Percentiles rank a stretch among this genome's conserved stretches.
These are phyloP conservation scores for Orthosia incerta DNA, from an alignment of 2,888 invertebrate genomes.

Conservation along the genomic window DNA sequence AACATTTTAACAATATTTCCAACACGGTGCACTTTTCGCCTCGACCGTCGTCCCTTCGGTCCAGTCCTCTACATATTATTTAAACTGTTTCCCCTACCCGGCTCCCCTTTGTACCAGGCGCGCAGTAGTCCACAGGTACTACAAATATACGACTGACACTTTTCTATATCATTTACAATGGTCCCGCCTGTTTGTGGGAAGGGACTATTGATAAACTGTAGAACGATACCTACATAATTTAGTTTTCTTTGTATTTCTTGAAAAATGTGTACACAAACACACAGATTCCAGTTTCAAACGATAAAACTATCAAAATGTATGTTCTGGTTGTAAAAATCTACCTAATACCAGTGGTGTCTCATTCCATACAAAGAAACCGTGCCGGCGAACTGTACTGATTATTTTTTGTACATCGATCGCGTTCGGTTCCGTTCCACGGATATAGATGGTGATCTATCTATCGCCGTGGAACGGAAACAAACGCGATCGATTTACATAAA, in stretches of 20 bases:
- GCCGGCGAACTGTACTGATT: no score
- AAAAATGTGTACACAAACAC: not conserved
- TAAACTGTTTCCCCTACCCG: conserved; percentile 56
- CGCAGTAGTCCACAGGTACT: conserved; percentile 51
- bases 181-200: conserved; percentile 4
- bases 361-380: no score
- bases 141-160: conserved; percentile 50
- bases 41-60: conserved; percentile 35
- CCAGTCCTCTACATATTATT: conserved; percentile 55
- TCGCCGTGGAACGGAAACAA: no score
- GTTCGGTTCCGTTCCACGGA: no score
- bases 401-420: no score
- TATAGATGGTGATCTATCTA: no score
- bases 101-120: conserved; percentile 55
- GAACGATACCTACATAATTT: not conserved
- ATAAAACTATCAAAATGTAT: conserved; percentile 1
- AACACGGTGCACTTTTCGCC: conserved; percentile 33
- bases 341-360: no score
- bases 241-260: conserved; percentile 4
- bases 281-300: not conserved
- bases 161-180: conserved; percentile 35
- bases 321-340: no score
- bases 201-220: conserved; percentile 15
- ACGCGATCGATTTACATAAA: no score
- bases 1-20: conserved; percentile 51